phyloP scores from a whole-genome alignment of 2,113 vertebrate genomes.

The Pseudonaja textilis region DNA sequence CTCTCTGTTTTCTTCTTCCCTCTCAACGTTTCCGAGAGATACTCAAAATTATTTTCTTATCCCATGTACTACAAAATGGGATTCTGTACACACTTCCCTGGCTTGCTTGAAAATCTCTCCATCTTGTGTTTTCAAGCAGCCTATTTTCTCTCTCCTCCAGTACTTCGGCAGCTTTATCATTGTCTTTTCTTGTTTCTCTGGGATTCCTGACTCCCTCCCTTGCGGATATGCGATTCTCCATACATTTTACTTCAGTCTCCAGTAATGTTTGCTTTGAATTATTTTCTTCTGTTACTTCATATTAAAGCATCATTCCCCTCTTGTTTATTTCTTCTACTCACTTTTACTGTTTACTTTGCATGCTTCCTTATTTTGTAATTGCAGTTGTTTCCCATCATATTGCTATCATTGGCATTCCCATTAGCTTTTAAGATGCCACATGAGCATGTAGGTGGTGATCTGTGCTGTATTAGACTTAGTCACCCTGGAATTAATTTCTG shows the following conservation, averaged over 20 bases:
- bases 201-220: neutral
- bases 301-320: neutral
- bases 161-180: neutral
- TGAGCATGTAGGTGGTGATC: neutral
- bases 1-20: neutral
- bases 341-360: neutral
- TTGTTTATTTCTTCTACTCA: neutral
- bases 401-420: neutral
- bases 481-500: neutral
- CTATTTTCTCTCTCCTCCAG: neutral
- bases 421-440: neutral
- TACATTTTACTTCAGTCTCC: neutral
- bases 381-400: neutral
- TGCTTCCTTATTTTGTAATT: neutral
- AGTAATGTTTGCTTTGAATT: neutral
- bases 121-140: conserved; percentile 3
- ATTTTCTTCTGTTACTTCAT: neutral
- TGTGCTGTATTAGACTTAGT: neutral
- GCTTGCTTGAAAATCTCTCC: neutral
- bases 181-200: neutral
- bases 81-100: neutral
- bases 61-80: neutral
- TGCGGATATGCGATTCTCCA: neutral
- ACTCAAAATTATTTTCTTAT: neutral
- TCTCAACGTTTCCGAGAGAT: neutral